Evolutionary conservation across 2,888 invertebrate genomes (phyloP).

Genomic region (Pilophorus perplexus): DNA sequence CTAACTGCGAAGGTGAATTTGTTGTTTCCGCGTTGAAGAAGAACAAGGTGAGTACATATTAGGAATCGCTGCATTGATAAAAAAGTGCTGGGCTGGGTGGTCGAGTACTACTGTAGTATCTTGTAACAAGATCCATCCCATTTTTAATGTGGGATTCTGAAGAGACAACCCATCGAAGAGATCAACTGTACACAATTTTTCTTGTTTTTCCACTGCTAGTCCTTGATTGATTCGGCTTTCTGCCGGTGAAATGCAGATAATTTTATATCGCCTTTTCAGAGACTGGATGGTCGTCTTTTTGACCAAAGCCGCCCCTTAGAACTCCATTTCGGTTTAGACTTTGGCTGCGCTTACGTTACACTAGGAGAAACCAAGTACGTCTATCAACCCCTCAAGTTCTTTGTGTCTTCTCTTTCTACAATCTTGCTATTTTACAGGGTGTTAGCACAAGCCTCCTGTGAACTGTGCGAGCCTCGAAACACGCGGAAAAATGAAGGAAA

Average conservation of each 20-base stretch:
- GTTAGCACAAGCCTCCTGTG: constrained; percentile 83
- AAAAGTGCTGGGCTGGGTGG: too few species aligned
- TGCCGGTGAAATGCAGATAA: background rate
- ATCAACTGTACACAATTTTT: too few species aligned
- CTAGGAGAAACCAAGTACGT: constrained; percentile 74
- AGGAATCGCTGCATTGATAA: too few species aligned
- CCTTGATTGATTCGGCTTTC: too few species aligned
- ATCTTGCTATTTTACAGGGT: constrained; percentile 60
- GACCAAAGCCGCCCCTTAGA: constrained; percentile 69
- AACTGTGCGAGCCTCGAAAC: constrained; percentile 79
- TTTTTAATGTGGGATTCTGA: too few species aligned
- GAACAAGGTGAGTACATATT: constrained; percentile 59
- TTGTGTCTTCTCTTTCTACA: background rate
- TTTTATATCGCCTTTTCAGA: constrained; percentile 52
- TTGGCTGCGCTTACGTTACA: constrained; percentile 75
- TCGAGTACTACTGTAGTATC: too few species aligned
- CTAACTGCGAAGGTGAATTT: constrained; percentile 71
- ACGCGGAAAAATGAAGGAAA: constrained; percentile 86
- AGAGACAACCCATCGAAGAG: too few species aligned
- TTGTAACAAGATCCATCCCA: too few species aligned
- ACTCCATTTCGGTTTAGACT: constrained; percentile 77
- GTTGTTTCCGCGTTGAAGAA: constrained; percentile 63
- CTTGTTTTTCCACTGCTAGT: background rate
- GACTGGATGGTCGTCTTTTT: constrained; percentile 74
- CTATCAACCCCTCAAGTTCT: background rate